These are phyloP conservation scores for Rhagium mordax DNA, from an alignment of 2,888 invertebrate genomes.

Conservation along the genomic window DNA sequence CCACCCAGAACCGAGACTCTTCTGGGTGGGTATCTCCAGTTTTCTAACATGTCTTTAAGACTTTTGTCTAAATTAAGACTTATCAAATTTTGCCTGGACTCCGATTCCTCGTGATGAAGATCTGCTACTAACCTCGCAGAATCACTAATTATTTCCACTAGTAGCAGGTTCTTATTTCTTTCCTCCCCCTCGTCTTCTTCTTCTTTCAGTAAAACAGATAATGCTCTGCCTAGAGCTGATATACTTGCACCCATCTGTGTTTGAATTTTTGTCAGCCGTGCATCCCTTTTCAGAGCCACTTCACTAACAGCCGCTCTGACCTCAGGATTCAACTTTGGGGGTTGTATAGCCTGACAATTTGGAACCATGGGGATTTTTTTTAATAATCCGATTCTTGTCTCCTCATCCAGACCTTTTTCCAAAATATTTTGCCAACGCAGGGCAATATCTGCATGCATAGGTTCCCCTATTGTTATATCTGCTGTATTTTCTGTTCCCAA, in stretches of 20 bases:
- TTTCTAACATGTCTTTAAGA: conserved; percentile 18
- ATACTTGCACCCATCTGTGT: conserved; percentile 13
- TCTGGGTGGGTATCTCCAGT: background rate
- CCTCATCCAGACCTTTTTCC: background rate
- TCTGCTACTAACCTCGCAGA: no score
- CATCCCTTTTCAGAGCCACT: conserved; percentile 12
- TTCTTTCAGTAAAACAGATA: background rate
- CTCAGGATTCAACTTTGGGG: conserved; percentile 29
- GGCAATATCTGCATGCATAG: conserved; percentile 18
- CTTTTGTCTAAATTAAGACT: no score
- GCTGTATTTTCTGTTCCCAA: background rate
- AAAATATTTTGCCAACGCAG: conserved; percentile 17
- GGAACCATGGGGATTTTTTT: conserved; percentile 5
- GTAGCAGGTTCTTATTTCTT: no score
- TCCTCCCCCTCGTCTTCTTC: no score
- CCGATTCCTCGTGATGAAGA: no score
- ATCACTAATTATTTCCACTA: no score
- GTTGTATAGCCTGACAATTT: conserved; percentile 5
- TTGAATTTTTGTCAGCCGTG: conserved; percentile 12
- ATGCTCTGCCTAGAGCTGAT: no score
- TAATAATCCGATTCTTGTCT: conserved; percentile 8
- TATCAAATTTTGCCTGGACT: no score
- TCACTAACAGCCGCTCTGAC: conserved; percentile 18
- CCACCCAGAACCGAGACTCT: background rate
- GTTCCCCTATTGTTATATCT: conserved; percentile 4